Base-by-base conservation (phyloP, 1,140 invertebrate genomes). In the Campoletis sonorensis region DNA sequence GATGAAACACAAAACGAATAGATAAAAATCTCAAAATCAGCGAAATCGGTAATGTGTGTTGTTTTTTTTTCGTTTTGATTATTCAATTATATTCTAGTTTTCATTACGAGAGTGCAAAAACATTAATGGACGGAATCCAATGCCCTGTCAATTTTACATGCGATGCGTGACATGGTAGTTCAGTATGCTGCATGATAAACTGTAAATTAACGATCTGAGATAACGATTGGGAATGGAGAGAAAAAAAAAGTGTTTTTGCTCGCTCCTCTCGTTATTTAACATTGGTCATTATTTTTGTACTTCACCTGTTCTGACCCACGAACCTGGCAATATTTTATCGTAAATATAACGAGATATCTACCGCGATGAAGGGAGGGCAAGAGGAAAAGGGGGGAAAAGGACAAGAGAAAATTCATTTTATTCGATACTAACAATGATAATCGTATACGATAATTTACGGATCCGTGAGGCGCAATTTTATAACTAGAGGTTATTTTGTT, bases 211-310 rank as follows among this genome's bases (percentile, higher is more conserved):
- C 61, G 61, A 64, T 26, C 23, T 64, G 61, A 64, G 61, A 64
- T 64, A 64, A 33, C 54, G 27, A 40, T n/a, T 40, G 72, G 45
- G 16, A 23, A 33, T 40, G 72, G 23, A 7, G 23, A 70, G 10
- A 70, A 70, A 70, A 33, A 33, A 2, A 33, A n/a, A n/a, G n/a
- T n/a, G n/a, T 70, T 33, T 5, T 8, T n/a, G n/a, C 67, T 18
- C 26, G 30, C 1, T 70, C 16, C 67, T 33, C 30, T 16, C 67
- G 67, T 30, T 70, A 70, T 70, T 70, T 30, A n/a, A 30, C n/a
- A 70, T 70, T n/a, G 67, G 30, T 70, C 27, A n/a, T 70, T 70
- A 70, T 70, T 70, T 70, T 70, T n/a, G 30, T 70, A 70, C 67
- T 70, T 33, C 67, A n/a, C 67, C 18, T 33, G 30, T 33, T 70